Conservation (phyloP, 2,888 invertebrate species). For the Luperina testacea region DNA sequence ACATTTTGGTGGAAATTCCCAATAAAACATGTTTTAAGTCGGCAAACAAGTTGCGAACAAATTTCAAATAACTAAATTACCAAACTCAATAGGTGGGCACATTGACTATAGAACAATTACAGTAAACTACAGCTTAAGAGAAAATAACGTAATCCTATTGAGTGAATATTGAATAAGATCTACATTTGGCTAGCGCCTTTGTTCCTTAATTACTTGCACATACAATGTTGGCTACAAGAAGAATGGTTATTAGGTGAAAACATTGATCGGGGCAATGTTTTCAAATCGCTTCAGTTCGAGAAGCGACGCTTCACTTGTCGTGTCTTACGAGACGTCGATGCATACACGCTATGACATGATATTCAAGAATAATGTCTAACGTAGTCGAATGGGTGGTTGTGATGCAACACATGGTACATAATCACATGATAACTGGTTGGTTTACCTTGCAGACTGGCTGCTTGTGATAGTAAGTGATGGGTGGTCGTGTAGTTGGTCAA, state of each 20-base stretch:
- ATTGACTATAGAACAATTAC: slow-evolving; percentile 84
- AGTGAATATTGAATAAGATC: slow-evolving; percentile 69
- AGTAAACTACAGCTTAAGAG: slow-evolving; percentile 75
- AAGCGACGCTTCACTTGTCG: slow-evolving; percentile 52
- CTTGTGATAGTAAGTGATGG: slow-evolving; percentile 19
- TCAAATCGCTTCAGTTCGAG: slow-evolving; percentile 54
- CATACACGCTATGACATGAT: slow-evolving; percentile 44
- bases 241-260: slow-evolving; percentile 43
- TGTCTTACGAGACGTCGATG: slow-evolving; percentile 44
- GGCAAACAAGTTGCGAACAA: slow-evolving; percentile 66
- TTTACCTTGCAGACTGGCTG: slow-evolving; percentile 15
- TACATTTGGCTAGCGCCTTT: slow-evolving; percentile 70
- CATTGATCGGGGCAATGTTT: slow-evolving; percentile 35
- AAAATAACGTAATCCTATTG: slow-evolving; percentile 71
- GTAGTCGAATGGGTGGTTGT: slow-evolving; percentile 35
- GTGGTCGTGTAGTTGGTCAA: slow-evolving; percentile 9
- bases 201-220: slow-evolving; percentile 59
- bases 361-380: slow-evolving; percentile 49
- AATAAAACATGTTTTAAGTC: slow-evolving; percentile 42
- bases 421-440: slow-evolving; percentile 16
- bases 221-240: slow-evolving; percentile 59
- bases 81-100: slow-evolving; percentile 85
- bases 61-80: slow-evolving; percentile 76
- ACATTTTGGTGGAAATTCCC: slow-evolving; percentile 7
- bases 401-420: slow-evolving; percentile 16